Percentiles rank a stretch among this genome's conserved stretches.
Evolutionary conservation across 2,113 vertebrate genomes (phyloP).

Genomic region (Dissostichus mawsoni): DNA sequence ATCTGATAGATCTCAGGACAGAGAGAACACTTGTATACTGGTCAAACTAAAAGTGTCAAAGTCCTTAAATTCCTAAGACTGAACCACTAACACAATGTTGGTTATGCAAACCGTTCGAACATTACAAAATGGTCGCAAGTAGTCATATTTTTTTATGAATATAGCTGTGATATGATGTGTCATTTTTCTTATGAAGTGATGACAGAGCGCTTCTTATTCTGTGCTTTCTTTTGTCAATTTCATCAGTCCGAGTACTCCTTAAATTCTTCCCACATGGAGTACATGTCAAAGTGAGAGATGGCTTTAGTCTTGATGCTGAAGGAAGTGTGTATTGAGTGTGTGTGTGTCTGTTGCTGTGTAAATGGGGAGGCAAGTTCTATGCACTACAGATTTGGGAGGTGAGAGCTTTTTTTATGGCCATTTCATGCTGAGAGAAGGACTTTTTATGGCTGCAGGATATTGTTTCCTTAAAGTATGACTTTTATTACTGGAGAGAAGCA

Average conservation of each 20-base stretch:
- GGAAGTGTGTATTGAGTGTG: constrained; percentile 42
- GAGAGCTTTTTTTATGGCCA: constrained; percentile 74
- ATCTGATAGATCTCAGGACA: neutral
- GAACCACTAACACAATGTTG: constrained; percentile 21
- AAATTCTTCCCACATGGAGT: constrained; percentile 70
- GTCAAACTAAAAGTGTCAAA: constrained; percentile 17
- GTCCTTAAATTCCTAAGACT: constrained; percentile 13
- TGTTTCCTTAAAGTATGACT: constrained; percentile 79
- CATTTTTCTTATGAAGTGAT: constrained; percentile 47
- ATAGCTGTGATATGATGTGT: constrained; percentile 45
- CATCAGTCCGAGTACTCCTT: constrained; percentile 41
- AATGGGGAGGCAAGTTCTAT: constrained; percentile 48
- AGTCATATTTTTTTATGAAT: constrained; percentile 35
- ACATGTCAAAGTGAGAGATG: constrained; percentile 72
- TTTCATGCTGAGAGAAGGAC: constrained; percentile 69
- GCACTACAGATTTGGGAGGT: constrained; percentile 66
- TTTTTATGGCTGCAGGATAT: constrained; percentile 78
- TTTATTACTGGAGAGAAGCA: constrained; percentile 77
- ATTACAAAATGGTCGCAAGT: constrained; percentile 26
- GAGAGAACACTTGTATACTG: constrained; percentile 8
- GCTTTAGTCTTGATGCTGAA: constrained; percentile 61
- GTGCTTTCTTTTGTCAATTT: constrained; percentile 43
- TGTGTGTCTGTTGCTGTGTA: constrained; percentile 47
- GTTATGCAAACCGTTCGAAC: constrained; percentile 52
- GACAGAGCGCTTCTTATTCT: constrained; percentile 36